Evolutionary conservation across 2,797 vertebrate genomes (phyloP).

Genomic region (Limnodromus scolopaceus): DNA sequence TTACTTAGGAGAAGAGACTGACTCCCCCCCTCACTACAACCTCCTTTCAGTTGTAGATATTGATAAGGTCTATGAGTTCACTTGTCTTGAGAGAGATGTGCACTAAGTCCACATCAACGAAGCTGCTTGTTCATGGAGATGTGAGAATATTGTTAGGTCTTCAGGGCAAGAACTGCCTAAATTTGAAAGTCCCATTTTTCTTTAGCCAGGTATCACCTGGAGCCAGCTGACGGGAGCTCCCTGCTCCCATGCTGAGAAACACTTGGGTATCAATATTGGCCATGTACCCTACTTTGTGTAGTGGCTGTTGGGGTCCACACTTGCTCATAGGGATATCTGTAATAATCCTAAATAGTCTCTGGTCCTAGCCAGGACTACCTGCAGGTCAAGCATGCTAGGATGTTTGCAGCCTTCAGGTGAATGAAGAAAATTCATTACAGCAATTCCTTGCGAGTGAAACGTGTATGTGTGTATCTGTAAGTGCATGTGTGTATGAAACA

Average conservation of each 20-base stretch:
- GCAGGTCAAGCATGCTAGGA: background rate
- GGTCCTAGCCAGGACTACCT: background rate
- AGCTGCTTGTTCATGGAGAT: background rate
- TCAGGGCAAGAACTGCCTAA: background rate
- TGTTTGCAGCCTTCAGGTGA: background rate
- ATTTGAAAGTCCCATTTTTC: background rate
- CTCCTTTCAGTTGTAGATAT: background rate
- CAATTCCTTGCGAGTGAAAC: background rate
- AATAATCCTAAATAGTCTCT: background rate
- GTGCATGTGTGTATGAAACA: background rate
- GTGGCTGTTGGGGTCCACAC: background rate
- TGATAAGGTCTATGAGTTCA: background rate
- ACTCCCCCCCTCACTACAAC: background rate
- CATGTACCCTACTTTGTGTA: background rate
- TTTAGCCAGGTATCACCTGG: background rate
- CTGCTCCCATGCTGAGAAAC: background rate
- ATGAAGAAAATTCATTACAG: background rate
- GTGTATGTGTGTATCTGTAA: background rate
- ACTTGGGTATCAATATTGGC: background rate
- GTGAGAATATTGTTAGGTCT: background rate
- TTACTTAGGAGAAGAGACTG: background rate
- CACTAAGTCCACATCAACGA: accelerated
- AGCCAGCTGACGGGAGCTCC: background rate
- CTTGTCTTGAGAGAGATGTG: background rate
- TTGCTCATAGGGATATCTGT: background rate